These are phyloP conservation scores for Theropithecus gelada DNA, from an alignment of 2,113 vertebrate species.

Conservation along the genomic window DNA sequence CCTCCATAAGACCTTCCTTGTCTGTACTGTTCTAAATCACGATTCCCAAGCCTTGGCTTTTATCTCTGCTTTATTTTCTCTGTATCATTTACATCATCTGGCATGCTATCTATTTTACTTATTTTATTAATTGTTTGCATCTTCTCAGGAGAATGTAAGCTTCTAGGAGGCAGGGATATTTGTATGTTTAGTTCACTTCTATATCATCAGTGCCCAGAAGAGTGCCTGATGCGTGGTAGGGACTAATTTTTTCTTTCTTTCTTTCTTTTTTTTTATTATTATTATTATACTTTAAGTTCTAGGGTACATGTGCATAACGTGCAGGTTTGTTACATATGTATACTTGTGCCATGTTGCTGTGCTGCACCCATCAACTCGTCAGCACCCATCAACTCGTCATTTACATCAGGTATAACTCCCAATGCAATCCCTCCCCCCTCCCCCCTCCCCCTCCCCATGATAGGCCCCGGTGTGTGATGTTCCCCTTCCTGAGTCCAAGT, in stretches of 20 bases:
- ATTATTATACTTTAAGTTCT: too few species aligned
- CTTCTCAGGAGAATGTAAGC: background rate
- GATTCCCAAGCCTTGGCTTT: background rate
- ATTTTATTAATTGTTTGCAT: background rate
- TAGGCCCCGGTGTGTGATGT: too few species aligned
- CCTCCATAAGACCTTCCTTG: background rate
- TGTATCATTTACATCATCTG: background rate
- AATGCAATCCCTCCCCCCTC: too few species aligned
- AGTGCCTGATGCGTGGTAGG: background rate
- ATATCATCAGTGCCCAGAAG: background rate
- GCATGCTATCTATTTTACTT: background rate
- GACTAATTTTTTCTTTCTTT: background rate
- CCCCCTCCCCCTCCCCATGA: too few species aligned
- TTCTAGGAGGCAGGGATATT: background rate
- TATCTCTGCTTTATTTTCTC: background rate
- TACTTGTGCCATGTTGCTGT: too few species aligned
- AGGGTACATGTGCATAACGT: too few species aligned
- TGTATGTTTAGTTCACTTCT: background rate
- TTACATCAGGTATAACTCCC: too few species aligned
- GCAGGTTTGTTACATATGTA: too few species aligned
- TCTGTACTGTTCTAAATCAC: background rate
- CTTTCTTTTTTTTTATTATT: too few species aligned
- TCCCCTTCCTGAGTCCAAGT: too few species aligned
- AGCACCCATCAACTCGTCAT: too few species aligned
- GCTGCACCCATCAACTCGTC: too few species aligned